These are phyloP conservation scores for Nymphalis urticae DNA, from an alignment of 2,888 invertebrate genomes.

Conservation along the genomic window DNA sequence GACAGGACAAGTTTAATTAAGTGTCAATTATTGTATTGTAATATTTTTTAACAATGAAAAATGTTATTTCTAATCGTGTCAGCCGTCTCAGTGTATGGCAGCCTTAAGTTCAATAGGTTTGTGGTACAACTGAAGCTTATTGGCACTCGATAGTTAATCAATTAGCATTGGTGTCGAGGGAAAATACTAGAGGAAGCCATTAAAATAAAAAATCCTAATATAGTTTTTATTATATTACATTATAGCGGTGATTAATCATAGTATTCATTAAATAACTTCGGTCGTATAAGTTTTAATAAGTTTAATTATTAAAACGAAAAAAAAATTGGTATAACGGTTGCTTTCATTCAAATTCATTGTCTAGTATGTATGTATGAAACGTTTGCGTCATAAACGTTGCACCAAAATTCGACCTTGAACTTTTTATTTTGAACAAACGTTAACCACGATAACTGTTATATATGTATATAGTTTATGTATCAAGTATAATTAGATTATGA, in stretches of 20 bases:
- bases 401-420: no score
- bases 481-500: background rate
- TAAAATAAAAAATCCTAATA: background rate
- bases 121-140: constrained; percentile 21
- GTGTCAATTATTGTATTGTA: no score
- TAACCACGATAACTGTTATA: background rate
- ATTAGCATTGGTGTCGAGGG: constrained; percentile 21
- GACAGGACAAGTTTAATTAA: no score
- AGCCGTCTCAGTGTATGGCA: background rate
- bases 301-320: no score
- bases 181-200: constrained; percentile 5
- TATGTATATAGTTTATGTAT: background rate
- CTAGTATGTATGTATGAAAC: no score
- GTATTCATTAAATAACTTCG: no score
- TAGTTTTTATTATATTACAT: background rate
- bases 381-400: no score
- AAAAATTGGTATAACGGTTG: no score
- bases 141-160: constrained; percentile 23
- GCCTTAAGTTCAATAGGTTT: constrained; percentile 23
- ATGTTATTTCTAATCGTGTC: background rate
- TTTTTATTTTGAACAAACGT: no score
- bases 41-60: no score
- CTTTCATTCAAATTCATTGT: no score
- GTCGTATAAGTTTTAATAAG: no score
- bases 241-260: background rate